Evolutionary conservation across 2,797 vertebrate species (phyloP).

Genomic region (Cirrhinus molitorella): DNA sequence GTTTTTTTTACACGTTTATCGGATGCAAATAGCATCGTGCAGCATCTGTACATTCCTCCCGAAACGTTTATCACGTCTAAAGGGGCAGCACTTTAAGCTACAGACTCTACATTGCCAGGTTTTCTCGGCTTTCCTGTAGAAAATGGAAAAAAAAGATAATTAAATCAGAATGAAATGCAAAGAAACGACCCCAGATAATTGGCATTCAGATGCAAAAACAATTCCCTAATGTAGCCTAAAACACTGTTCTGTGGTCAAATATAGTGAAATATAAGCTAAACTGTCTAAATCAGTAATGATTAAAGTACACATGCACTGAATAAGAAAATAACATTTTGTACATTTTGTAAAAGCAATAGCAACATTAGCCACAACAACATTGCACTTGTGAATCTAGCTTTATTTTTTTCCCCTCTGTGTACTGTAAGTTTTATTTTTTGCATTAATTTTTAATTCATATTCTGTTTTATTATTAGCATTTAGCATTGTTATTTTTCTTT

Average conservation of each 20-base stretch:
- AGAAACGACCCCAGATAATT: background rate
- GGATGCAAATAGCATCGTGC: constrained; percentile 1
- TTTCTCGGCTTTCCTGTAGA: background rate
- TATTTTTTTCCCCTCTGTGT: background rate
- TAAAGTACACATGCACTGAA: background rate
- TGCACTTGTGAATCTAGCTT: background rate
- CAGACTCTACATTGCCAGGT: too few species aligned
- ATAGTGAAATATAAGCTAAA: background rate
- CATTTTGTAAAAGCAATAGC: background rate
- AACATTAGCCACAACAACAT: background rate
- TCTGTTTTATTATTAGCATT: background rate
- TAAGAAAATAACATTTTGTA: background rate
- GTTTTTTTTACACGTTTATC: background rate
- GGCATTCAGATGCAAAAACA: background rate
- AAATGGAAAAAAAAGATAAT: background rate
- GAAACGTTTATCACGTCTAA: background rate
- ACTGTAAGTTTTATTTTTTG: background rate
- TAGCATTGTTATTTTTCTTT: background rate
- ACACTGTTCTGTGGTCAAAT: background rate
- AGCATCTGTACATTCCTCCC: background rate
- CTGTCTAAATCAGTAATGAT: background rate
- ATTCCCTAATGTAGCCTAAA: background rate
- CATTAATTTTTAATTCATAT: background rate
- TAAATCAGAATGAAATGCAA: background rate
- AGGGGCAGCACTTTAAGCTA: background rate